Conservation (phyloP, 1,140 invertebrate genomes). For the Tetramorium parvispinum region DNA sequence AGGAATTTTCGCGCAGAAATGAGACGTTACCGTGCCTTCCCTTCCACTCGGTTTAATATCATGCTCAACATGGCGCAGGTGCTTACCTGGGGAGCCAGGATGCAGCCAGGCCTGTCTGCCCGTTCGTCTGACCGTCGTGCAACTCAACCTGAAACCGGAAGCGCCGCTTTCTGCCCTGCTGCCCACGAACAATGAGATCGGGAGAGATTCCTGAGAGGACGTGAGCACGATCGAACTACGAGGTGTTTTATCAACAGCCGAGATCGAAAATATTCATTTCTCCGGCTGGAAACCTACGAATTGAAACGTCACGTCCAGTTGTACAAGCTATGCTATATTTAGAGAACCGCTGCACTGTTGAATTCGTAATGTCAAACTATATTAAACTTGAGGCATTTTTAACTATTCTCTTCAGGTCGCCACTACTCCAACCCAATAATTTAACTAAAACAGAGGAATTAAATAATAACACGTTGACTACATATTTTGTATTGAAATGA, state of each 20-base stretch:
- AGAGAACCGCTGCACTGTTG: not conserved
- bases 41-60: slow-evolving; percentile 58
- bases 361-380: no score
- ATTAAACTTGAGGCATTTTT: no score
- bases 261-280: slow-evolving; percentile 66
- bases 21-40: slow-evolving; percentile 45
- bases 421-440: no score
- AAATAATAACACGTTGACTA: no score
- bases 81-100: slow-evolving; percentile 67
- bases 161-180: slow-evolving; percentile 81
- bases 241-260: slow-evolving; percentile 69
- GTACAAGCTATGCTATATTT: slow-evolving; percentile 20
- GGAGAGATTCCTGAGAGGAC: slow-evolving; percentile 72
- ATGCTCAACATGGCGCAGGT: slow-evolving; percentile 66
- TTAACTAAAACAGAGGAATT: no score
- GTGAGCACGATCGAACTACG: slow-evolving; percentile 71
- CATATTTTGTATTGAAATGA: no score
- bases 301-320: slow-evolving; percentile 51
- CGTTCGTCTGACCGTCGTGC: slow-evolving; percentile 56
- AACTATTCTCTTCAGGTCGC: no score
- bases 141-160: slow-evolving; percentile 80
- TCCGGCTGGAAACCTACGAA: slow-evolving; percentile 47
- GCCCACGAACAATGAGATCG: slow-evolving; percentile 81
- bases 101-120: slow-evolving; percentile 67
- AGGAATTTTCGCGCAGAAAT: slow-evolving; percentile 34